Evolutionary conservation across 1,140 invertebrate species (phyloP).

Genomic region (Drosophila ercepeae): DNA sequence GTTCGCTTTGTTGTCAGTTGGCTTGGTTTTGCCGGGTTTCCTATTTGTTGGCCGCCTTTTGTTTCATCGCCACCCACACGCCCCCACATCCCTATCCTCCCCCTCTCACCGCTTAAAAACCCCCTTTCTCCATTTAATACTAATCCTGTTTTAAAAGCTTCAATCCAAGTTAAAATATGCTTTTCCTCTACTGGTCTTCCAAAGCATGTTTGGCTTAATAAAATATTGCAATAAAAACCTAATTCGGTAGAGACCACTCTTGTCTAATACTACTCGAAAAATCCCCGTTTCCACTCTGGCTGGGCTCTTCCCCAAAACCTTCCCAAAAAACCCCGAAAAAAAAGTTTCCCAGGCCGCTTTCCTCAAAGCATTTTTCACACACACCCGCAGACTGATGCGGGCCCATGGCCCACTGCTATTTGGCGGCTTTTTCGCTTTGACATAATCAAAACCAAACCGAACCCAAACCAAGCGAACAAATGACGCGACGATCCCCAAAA

Average conservation of each 20-base stretch:
- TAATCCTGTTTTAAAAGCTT: background rate
- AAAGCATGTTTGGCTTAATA: too few species aligned
- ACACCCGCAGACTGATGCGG: conserved; percentile 15
- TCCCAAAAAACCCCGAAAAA: background rate
- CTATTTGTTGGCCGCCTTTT: conserved; percentile 76
- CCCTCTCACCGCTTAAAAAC: too few species aligned
- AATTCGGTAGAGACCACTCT: background rate
- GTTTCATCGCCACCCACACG: conserved; percentile 51
- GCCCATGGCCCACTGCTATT: conserved; percentile 35
- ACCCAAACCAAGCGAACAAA: conserved; percentile 38
- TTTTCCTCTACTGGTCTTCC: too few species aligned
- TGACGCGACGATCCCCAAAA: conserved; percentile 53
- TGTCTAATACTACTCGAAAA: background rate
- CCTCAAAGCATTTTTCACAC: conserved; percentile 19
- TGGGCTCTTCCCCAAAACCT: conserved; percentile 11
- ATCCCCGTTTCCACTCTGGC: background rate
- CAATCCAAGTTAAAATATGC: too few species aligned
- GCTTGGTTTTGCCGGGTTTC: conserved; percentile 64
- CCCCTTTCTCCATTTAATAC: conserved; percentile 6
- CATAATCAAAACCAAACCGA: conserved; percentile 69
- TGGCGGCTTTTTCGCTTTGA: conserved; percentile 76
- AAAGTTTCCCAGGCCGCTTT: conserved; percentile 44
- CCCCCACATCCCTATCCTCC: background rate
- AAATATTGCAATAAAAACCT: too few species aligned
- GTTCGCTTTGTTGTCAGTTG: conserved; percentile 68